These are phyloP conservation scores for Orthonyx spaldingii DNA, from an alignment of 2,113 vertebrate species.

Conservation along the genomic window DNA sequence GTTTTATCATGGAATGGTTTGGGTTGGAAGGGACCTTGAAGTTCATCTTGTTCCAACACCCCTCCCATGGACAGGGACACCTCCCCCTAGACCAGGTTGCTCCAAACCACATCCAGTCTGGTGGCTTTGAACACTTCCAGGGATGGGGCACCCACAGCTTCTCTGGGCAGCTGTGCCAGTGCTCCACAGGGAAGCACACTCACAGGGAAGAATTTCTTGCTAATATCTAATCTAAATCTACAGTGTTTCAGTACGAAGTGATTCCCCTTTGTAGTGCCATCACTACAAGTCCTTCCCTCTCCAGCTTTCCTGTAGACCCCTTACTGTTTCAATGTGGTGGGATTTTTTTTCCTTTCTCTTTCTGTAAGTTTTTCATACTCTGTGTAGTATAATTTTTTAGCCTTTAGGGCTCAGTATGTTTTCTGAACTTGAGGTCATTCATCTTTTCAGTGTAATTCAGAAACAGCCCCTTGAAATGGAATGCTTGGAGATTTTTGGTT, in stretches of 20 bases:
- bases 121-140: neutral
- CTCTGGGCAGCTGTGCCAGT: neutral
- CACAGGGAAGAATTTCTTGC: neutral
- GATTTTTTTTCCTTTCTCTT: fast-evolving
- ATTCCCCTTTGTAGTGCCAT: neutral
- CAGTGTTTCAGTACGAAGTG: neutral
- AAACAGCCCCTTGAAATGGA: neutral
- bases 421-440: neutral
- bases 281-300: neutral
- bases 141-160: neutral
- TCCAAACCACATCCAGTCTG: neutral
- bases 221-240: neutral
- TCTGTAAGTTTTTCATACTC: neutral
- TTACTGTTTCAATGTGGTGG: neutral
- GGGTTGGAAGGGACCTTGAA: neutral
- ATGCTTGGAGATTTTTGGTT: neutral
- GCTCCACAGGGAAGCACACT: neutral
- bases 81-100: neutral
- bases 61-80: neutral
- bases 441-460: neutral
- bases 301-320: neutral
- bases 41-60: neutral
- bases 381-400: neutral
- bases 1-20: neutral
- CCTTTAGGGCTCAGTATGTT: neutral